phyloP scores from a whole-genome alignment of 2,888 invertebrate genomes.

The Cerastoderma edule region DNA sequence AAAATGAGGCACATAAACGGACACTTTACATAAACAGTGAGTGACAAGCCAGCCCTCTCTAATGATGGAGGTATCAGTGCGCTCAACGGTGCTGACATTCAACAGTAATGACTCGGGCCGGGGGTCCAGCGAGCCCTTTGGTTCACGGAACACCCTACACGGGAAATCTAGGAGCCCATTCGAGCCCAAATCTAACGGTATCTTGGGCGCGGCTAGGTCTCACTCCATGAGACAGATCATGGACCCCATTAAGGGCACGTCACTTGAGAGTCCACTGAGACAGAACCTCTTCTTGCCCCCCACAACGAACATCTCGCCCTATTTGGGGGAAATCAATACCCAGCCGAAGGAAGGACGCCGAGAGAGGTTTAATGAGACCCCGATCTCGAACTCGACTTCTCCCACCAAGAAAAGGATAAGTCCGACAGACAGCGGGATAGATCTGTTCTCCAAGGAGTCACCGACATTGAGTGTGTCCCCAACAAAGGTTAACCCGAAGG shows the following conservation, averaged over 20 bases:
- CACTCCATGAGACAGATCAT: not conserved
- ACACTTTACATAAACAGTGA: no score
- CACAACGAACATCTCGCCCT: constrained; percentile 16
- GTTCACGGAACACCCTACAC: constrained; percentile 12
- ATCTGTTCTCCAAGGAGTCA: constrained; percentile 31
- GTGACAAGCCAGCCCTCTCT: no score
- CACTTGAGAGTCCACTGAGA: constrained; percentile 24
- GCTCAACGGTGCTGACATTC: constrained; percentile 45
- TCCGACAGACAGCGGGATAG: constrained; percentile 55
- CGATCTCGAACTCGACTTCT: constrained; percentile 24
- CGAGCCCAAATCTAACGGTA: constrained; percentile 4
- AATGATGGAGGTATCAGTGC: constrained; percentile 45
- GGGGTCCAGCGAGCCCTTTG: constrained; percentile 8
- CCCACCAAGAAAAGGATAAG: constrained; percentile 41
- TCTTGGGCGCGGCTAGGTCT: constrained; percentile 13
- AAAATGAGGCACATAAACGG: no score
- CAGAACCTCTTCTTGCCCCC: constrained; percentile 14
- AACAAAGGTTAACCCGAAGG: constrained; percentile 54
- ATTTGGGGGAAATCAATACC: not conserved
- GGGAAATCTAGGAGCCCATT: constrained; percentile 28
- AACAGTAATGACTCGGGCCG: constrained; percentile 35
- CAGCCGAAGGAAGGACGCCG: constrained; percentile 6
- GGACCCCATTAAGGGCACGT: constrained; percentile 19
- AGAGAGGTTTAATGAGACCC: not conserved
- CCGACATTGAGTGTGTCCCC: constrained; percentile 45